Conservation (phyloP, 2,888 invertebrate species). For the Drosophila gaucha region DNA sequence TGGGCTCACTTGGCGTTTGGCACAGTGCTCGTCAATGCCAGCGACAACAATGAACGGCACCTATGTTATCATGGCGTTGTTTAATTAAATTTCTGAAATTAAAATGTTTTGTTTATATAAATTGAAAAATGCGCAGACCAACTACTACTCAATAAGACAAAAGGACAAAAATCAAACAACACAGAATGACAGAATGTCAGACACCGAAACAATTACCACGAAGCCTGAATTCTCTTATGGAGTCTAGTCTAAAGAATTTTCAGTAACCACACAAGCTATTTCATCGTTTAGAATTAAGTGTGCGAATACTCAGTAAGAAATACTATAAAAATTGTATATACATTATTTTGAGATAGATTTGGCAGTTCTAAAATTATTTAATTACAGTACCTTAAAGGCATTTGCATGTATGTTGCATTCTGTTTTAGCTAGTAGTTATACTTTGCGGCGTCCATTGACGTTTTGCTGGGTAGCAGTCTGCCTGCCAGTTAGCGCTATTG, state of each 20-base stretch:
- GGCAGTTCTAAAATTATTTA: too few species aligned
- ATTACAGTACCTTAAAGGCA: too few species aligned
- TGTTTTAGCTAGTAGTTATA: background rate
- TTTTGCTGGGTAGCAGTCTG: slow-evolving; percentile 19
- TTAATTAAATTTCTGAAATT: slow-evolving; percentile 85
- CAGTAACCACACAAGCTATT: too few species aligned
- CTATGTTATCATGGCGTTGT: slow-evolving; percentile 76
- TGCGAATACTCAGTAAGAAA: too few species aligned
- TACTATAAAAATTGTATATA: too few species aligned
- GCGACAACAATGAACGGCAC: slow-evolving; percentile 41
- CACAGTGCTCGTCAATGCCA: slow-evolving; percentile 47
- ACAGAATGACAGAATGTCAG: slow-evolving; percentile 10
- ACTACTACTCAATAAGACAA: slow-evolving; percentile 46
- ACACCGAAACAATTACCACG: background rate
- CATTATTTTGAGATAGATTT: too few species aligned
- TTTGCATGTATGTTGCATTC: background rate
- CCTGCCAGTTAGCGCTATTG: slow-evolving; percentile 60
- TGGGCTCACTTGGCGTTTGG: slow-evolving; percentile 26
- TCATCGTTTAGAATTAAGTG: too few species aligned
- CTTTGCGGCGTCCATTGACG: background rate
- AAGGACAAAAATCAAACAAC: slow-evolving; percentile 43
- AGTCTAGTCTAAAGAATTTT: too few species aligned
- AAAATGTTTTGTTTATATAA: slow-evolving; percentile 85
- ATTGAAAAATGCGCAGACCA: slow-evolving; percentile 82
- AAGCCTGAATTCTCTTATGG: slow-evolving; percentile 11